Base-by-base conservation (phyloP, 2,797 vertebrate genomes). In the Pangasius djambal region DNA sequence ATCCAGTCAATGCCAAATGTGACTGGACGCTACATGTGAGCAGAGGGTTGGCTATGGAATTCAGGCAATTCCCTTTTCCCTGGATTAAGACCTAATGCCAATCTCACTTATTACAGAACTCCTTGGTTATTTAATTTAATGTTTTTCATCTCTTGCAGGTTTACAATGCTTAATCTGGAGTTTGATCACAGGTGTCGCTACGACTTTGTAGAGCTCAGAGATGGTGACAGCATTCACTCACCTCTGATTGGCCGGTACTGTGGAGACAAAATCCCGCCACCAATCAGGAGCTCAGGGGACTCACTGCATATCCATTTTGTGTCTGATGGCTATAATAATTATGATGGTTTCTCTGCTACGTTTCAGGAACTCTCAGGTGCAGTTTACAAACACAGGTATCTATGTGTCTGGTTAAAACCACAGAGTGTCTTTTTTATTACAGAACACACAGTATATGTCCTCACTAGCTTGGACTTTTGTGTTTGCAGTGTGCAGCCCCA, bases 311-410 rank as follows among this genome's bases (percentile, higher is more conserved):
- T 98, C 90, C 96, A 97, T 85, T 99, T 99, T 93, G 94, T 94
- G 69, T 98, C 98, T 0, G 97, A 98, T 59, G 97, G 98, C 88
- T 98, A 97, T 87, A 97, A 98, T 94, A 98, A 97, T 92, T 97
- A 97, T n/a, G 97, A 98, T 72, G 97, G 97, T 55, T 99, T 98
- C 95, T 97, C 96, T 90, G 95, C 97, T 1, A 92, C 96, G 34
- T 98, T 97, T 94, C 96, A 97, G 94, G 96, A 98, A 96, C 95
- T 95, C 94, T 96, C 97, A 97, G 97, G 97, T 97, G 93, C 70
- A 84, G 86, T 89, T 87, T 84, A 87, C 50, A 89, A 89, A 84
- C 44, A 65, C 52, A 85, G 61, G 20, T 86, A 72, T n/a, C 48
- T 84, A 72, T 48, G 44, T 88, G 63, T 77, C 25, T 48, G 59